Percentiles rank a stretch among this genome's conserved stretches.
Conservation (phyloP, 2,797 vertebrate species). For the Bovichtus variegatus region DNA sequence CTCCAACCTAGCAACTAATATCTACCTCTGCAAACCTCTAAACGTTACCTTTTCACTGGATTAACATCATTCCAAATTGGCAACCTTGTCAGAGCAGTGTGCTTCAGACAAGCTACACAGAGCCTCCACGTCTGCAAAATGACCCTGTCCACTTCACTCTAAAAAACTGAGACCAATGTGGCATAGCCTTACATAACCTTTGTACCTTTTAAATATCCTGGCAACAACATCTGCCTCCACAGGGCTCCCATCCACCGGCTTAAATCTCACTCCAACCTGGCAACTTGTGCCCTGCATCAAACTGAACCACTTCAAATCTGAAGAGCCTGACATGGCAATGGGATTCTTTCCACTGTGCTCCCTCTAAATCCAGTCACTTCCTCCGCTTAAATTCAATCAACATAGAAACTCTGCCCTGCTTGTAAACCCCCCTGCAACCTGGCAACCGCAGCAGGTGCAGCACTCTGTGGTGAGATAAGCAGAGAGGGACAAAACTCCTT, state of each 20-base stretch:
- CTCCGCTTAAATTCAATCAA: conserved; percentile 48
- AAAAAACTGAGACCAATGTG: neutral
- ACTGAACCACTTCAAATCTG: conserved; percentile 36
- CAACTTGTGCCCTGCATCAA: conserved; percentile 29
- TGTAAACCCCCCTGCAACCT: conserved; percentile 48
- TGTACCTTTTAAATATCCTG: conserved; percentile 8
- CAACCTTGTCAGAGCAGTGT: neutral
- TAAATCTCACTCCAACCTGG: conserved; percentile 28
- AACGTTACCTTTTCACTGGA: neutral
- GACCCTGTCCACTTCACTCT: neutral
- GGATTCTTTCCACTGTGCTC: conserved; percentile 35
- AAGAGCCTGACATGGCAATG: conserved; percentile 20
- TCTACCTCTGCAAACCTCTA: neutral
- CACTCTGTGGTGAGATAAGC: conserved; percentile 51
- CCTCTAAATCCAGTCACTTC: conserved; percentile 54
- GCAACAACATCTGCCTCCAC: conserved; percentile 30
- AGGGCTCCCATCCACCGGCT: conserved; percentile 3
- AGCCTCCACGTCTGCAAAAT: conserved; percentile 5
- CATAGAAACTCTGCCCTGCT: conserved; percentile 29
- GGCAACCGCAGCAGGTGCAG: conserved; percentile 61
- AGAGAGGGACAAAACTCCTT: conserved; percentile 30
- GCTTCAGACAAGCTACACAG: conserved; percentile 1
- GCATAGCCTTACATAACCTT: conserved; percentile 30
- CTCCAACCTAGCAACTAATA: neutral
- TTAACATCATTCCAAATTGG: conserved; percentile 20